A percentile compares a stretch with the other conserved stretches of the same genome.
Conservation (phyloP, 2,888 invertebrate genomes). For the Sialis lutaria region DNA sequence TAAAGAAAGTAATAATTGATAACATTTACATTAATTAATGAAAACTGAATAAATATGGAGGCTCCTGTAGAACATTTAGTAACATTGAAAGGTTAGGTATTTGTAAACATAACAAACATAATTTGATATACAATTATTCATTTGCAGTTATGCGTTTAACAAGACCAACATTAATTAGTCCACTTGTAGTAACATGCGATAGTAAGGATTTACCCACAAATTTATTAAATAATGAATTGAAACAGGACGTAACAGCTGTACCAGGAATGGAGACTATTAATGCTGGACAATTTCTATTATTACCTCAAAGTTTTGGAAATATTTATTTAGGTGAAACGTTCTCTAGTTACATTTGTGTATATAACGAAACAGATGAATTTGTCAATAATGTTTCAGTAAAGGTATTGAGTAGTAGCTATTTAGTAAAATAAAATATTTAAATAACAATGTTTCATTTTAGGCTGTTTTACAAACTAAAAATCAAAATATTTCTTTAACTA, state of each 20-base stretch:
- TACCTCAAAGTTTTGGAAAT: slow-evolving; percentile 95
- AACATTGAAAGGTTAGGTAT: slow-evolving; percentile 18
- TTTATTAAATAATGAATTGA: slow-evolving; percentile 57
- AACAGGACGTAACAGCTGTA: slow-evolving; percentile 71
- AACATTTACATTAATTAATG: background rate
- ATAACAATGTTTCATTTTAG: slow-evolving; percentile 23
- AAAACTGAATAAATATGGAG: slow-evolving; percentile 12
- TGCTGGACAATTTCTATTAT: slow-evolving; percentile 76
- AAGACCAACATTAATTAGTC: slow-evolving; percentile 72
- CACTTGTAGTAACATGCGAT: slow-evolving; percentile 68
- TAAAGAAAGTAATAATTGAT: background rate
- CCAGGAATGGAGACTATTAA: slow-evolving; percentile 64
- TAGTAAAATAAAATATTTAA: slow-evolving; percentile 1
- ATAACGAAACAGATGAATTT: slow-evolving; percentile 78
- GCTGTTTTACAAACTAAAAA: slow-evolving; percentile 88
- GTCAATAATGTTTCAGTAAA: slow-evolving; percentile 74
- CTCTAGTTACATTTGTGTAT: slow-evolving; percentile 92
- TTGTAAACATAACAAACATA: background rate
- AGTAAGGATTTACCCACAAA: slow-evolving; percentile 70
- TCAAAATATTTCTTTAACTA: slow-evolving; percentile 68
- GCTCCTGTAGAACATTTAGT: slow-evolving; percentile 21
- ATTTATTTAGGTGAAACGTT: slow-evolving; percentile 97
- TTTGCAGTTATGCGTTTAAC: slow-evolving; percentile 80
- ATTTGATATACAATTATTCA: no score
- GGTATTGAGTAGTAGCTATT: slow-evolving; percentile 25